A percentile compares a stretch with the other conserved stretches of the same genome.
These are phyloP conservation scores for Didymodactylos carnosus DNA, from an alignment of 2,888 invertebrate species.

Conservation along the genomic window DNA sequence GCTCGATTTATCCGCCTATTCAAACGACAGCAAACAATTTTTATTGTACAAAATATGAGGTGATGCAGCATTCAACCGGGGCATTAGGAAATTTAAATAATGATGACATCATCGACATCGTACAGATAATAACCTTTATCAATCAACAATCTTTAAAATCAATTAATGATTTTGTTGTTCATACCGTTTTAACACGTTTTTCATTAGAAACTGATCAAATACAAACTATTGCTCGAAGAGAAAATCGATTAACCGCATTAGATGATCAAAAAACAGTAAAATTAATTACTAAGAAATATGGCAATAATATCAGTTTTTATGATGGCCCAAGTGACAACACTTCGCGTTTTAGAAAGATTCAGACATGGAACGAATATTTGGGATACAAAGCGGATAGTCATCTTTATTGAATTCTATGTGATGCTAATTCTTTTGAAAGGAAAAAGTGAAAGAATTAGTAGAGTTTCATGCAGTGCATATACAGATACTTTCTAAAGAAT, in stretches of 20 bases:
- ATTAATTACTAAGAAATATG: no score
- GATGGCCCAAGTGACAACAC: neutral
- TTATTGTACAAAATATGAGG: neutral
- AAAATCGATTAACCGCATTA: neutral
- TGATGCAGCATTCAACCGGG: neutral
- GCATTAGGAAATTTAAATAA: slow-evolving; percentile 1
- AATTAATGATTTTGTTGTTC: neutral
- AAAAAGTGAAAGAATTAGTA: no score
- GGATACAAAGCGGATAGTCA: neutral
- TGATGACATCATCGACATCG: neutral
- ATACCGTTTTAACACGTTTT: neutral
- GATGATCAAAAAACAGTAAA: no score
- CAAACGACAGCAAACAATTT: neutral
- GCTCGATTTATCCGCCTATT: neutral
- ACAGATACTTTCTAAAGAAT: no score
- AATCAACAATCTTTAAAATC: neutral
- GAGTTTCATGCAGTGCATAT: no score
- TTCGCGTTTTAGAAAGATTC: neutral
- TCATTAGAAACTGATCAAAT: neutral
- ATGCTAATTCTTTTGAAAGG: no score
- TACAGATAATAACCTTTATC: neutral
- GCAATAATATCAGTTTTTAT: neutral
- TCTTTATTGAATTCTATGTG: slow-evolving; percentile 1
- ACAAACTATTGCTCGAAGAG: no score
- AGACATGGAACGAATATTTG: slow-evolving; percentile 8